phyloP scores from a whole-genome alignment of 2,113 vertebrate species.

The Probosciger aterrimus region DNA sequence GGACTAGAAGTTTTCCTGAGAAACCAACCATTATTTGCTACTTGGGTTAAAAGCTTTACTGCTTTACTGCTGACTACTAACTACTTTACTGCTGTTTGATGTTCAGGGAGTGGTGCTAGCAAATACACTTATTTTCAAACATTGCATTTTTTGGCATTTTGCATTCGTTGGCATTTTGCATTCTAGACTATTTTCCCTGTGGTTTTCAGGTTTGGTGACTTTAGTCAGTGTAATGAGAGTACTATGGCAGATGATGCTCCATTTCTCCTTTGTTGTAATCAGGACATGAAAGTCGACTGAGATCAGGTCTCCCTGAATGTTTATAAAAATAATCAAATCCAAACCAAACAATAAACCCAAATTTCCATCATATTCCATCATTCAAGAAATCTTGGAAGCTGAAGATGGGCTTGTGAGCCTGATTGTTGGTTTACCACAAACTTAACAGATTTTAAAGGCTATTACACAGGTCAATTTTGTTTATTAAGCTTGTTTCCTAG shows the following conservation, averaged over 20 bases:
- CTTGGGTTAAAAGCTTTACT: neutral
- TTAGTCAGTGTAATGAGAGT: neutral
- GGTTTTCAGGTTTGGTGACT: neutral
- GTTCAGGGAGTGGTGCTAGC: neutral
- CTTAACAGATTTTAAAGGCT: neutral
- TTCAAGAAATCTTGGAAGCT: neutral
- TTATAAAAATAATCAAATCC: neutral
- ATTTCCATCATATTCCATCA: neutral
- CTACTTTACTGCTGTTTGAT: neutral
- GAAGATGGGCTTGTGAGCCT: neutral
- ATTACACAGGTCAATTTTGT: neutral
- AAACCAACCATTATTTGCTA: neutral
- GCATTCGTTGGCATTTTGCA: neutral
- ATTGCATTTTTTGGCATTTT: neutral
- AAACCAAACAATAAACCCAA: neutral
- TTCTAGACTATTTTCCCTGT: neutral
- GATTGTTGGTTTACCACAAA: neutral
- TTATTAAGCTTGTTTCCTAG: neutral
- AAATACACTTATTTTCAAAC: neutral
- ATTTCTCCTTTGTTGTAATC: neutral
- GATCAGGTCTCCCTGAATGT: neutral
- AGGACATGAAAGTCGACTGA: neutral
- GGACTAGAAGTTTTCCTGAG: neutral
- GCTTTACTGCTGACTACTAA: neutral
- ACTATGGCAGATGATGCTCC: neutral